These are phyloP conservation scores for Plecotus auritus DNA, from an alignment of 2,113 vertebrate genomes.

Conservation along the genomic window DNA sequence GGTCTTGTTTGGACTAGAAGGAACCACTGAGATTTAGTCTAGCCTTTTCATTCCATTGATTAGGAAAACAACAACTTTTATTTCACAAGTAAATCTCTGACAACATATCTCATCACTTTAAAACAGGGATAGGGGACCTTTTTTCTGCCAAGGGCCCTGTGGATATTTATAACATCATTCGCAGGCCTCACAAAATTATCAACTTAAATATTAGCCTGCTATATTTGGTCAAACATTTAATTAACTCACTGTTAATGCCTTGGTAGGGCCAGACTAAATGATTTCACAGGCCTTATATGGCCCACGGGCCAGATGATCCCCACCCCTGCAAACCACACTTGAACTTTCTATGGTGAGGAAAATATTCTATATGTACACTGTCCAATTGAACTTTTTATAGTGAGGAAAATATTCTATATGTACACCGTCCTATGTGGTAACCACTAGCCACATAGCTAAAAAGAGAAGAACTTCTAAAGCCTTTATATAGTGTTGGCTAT, in stretches of 20 bases:
- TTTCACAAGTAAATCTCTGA: conserved; percentile 13
- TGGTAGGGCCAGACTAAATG: no score
- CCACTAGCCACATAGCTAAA: not conserved
- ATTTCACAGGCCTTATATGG: no score
- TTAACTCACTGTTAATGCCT: no score
- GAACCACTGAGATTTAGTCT: not conserved
- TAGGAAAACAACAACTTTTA: not conserved
- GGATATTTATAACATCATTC: no score
- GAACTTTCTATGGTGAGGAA: not conserved
- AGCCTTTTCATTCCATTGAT: not conserved
- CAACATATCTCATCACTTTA: not conserved
- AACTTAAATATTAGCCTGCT: no score
- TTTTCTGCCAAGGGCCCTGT: no score
- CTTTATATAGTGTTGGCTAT: no score
- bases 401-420: not conserved
- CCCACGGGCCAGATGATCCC: no score
- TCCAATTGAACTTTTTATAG: not conserved
- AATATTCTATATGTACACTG: not conserved
- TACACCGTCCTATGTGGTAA: not conserved
- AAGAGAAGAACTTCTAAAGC: no score
- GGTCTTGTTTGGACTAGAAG: not conserved
- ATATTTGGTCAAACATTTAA: no score
- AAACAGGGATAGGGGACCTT: not conserved
- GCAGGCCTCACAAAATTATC: no score
- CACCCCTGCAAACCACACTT: no score